phyloP scores from a whole-genome alignment of 2,797 vertebrate species.

The Tadarida brasiliensis region DNA sequence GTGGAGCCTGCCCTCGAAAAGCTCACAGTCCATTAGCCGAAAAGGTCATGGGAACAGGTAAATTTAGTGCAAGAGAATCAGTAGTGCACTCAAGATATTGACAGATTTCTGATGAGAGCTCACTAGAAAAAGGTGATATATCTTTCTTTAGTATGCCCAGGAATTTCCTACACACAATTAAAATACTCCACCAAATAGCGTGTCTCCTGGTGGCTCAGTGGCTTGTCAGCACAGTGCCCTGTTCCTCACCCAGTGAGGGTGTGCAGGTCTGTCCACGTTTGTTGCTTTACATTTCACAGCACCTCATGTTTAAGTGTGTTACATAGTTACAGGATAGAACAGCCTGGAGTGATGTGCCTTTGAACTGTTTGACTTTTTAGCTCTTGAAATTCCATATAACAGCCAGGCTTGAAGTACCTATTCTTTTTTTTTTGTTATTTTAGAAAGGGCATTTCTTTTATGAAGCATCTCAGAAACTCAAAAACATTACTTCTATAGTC shows the following conservation, averaged over 20 bases:
- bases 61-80: background rate
- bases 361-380: constrained; percentile 22
- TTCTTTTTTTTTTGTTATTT: background rate
- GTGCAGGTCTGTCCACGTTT: background rate
- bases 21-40: background rate
- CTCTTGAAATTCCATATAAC: background rate
- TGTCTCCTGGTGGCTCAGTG: background rate
- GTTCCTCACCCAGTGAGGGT: background rate
- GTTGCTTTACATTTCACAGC: background rate
- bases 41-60: background rate
- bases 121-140: background rate
- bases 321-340: background rate
- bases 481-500: background rate
- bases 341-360: background rate
- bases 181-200: background rate
- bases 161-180: background rate
- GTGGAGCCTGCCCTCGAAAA: background rate
- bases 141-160: background rate
- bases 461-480: constrained; percentile 9
- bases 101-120: background rate
- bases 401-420: background rate
- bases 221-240: background rate
- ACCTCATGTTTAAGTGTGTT: background rate
- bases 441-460: constrained; percentile 31
- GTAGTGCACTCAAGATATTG: background rate